phyloP scores from a whole-genome alignment of 2,888 invertebrate genomes.

The Coleophora deauratella region DNA sequence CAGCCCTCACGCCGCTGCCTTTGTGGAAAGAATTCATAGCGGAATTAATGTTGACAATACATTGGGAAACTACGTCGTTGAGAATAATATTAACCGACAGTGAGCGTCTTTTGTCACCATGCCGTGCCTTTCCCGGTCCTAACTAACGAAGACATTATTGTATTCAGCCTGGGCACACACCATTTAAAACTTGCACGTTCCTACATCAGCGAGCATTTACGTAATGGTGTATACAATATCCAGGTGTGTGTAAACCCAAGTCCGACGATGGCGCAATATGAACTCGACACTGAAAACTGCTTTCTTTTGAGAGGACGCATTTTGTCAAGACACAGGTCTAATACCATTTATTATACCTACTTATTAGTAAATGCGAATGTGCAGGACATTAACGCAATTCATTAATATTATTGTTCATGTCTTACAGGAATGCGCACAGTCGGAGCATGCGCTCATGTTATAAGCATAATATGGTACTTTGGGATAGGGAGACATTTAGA shows the following conservation, averaged over 20 bases:
- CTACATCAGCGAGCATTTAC: conserved; percentile 2
- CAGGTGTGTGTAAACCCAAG: conserved; percentile 4
- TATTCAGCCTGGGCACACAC: conserved; percentile 4
- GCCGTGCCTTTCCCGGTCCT: neutral
- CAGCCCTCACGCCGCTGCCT: neutral
- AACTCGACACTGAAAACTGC: neutral
- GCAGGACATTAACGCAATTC: neutral
- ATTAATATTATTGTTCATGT: neutral
- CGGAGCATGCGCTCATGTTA: neutral
- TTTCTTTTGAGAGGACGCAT: conserved; percentile 3
- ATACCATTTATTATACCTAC: neutral
- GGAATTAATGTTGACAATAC: neutral
- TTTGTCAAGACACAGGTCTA: neutral
- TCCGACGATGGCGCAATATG: conserved; percentile 1
- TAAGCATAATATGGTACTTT: neutral
- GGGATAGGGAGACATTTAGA: neutral
- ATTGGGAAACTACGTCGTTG: neutral
- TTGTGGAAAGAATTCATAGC: neutral
- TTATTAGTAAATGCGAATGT: neutral
- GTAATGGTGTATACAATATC: conserved; percentile 1
- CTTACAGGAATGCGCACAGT: neutral
- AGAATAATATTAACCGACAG: conserved; percentile 1
- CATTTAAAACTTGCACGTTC: conserved; percentile 4
- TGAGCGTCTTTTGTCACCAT: neutral
- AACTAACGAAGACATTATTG: conserved; percentile 2